phyloP scores from a whole-genome alignment of 2,113 vertebrate genomes.

The Pavo muticus region DNA sequence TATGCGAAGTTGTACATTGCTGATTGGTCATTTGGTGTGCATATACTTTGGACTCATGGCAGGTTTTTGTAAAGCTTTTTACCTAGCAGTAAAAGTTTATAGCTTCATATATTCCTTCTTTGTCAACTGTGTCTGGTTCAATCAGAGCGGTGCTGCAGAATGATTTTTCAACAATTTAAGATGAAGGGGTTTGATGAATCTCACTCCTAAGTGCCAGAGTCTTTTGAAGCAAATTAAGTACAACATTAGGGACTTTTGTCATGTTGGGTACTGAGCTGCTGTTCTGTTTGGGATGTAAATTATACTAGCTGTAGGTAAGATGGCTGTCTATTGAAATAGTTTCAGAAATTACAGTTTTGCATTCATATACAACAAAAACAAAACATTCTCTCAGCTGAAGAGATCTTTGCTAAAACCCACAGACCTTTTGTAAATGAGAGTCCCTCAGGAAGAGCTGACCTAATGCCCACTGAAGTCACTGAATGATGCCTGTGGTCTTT shows the following conservation, averaged over 20 bases:
- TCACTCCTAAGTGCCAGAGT: neutral
- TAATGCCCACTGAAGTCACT: neutral
- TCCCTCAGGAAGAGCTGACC: neutral
- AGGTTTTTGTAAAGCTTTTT: neutral
- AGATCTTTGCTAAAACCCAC: neutral
- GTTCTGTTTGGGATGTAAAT: neutral
- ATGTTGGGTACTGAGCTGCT: neutral
- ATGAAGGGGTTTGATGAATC: neutral
- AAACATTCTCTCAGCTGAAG: neutral
- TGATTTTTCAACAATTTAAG: neutral
- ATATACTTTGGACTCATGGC: neutral
- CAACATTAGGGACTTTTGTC: neutral
- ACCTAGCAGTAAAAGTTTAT: neutral
- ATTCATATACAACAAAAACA: neutral
- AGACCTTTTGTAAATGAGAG: neutral
- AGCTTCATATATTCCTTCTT: neutral
- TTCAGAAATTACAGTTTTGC: neutral
- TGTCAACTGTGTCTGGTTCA: neutral
- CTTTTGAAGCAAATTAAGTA: neutral
- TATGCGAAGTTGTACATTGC: neutral
- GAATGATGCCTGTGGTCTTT: neutral
- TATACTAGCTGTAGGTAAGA: rapidly evolving
- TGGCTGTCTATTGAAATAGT: neutral
- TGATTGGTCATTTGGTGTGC: neutral
- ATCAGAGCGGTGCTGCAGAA: neutral